Conservation (phyloP, 2,888 invertebrate species). For the Hydrotaea cyrtoneurina region DNA sequence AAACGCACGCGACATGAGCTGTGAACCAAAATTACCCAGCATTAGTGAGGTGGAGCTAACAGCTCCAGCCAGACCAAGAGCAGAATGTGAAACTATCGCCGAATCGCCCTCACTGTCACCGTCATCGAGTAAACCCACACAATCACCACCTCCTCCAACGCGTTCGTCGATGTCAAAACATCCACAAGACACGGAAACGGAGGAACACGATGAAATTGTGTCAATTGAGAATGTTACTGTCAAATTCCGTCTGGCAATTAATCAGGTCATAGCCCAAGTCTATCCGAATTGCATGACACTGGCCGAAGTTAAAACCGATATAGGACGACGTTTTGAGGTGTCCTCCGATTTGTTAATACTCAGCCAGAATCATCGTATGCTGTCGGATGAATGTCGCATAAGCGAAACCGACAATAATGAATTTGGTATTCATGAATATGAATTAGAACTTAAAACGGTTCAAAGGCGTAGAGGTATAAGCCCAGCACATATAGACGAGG, state of each 20-base stretch:
- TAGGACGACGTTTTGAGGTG: slow-evolving; percentile 83
- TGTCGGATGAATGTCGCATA: slow-evolving; percentile 74
- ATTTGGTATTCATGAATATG: slow-evolving; percentile 78
- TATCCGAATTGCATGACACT: slow-evolving; percentile 82
- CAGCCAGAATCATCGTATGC: slow-evolving; percentile 80
- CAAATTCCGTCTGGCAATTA: slow-evolving; percentile 77
- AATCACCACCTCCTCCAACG: neutral
- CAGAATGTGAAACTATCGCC: neutral
- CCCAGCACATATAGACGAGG: slow-evolving; percentile 9
- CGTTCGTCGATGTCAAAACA: neutral
- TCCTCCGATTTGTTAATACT: slow-evolving; percentile 82
- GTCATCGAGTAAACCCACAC: neutral
- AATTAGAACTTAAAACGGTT: slow-evolving; percentile 69
- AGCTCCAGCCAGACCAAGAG: slow-evolving; percentile 5
- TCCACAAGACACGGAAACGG: slow-evolving; percentile 8
- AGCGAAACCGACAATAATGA: slow-evolving; percentile 75
- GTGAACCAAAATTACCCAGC: slow-evolving; percentile 33
- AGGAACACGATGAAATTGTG: slow-evolving; percentile 69
- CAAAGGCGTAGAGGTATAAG: neutral
- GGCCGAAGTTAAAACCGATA: slow-evolving; percentile 84
- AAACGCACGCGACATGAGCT: slow-evolving; percentile 30
- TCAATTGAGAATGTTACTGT: slow-evolving; percentile 79
- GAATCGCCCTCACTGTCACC: neutral
- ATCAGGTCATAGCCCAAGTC: slow-evolving; percentile 78
- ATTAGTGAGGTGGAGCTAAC: slow-evolving; percentile 39